Conservation (phyloP, 1,140 invertebrate genomes). For the Saccostrea echinata region DNA sequence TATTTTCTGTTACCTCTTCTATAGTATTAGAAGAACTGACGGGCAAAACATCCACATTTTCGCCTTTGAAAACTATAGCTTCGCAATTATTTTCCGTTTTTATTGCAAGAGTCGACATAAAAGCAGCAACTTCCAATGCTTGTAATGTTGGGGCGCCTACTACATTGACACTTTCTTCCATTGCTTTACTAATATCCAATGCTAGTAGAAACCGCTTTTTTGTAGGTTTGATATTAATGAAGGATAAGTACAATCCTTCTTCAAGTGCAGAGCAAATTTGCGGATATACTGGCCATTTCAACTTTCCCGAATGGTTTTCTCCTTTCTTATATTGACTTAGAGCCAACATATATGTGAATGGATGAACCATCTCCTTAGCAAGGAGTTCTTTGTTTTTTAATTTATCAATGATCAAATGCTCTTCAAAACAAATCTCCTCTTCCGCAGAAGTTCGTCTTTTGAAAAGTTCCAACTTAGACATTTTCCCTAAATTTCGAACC, state of each 20-base stretch:
- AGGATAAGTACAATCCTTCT: not conserved
- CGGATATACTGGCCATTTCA: not conserved
- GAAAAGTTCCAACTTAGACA: constrained; percentile 82
- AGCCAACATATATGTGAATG: not conserved
- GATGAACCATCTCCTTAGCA: not conserved
- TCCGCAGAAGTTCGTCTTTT: constrained; percentile 69
- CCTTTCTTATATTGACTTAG: not conserved
- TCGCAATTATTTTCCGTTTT: constrained; percentile 55
- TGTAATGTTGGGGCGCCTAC: constrained; percentile 56
- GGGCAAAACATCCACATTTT: not conserved
- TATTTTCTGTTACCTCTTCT: not conserved
- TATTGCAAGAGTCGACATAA: constrained; percentile 65
- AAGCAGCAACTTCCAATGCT: constrained; percentile 59
- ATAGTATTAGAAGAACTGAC: not conserved
- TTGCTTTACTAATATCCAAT: constrained; percentile 83
- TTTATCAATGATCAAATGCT: not conserved
- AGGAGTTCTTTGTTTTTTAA: not conserved
- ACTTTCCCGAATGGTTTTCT: not conserved
- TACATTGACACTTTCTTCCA: constrained; percentile 67
- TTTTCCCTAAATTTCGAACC: constrained; percentile 84
- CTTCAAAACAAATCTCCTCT: not conserved
- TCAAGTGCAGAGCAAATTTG: not conserved
- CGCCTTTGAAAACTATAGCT: constrained; percentile 69
- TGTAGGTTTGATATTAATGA: constrained; percentile 73
- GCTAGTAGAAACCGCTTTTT: constrained; percentile 83